These are phyloP conservation scores for Petrolisthes cinctipes DNA, from an alignment of 2,888 invertebrate genomes.

Conservation along the genomic window DNA sequence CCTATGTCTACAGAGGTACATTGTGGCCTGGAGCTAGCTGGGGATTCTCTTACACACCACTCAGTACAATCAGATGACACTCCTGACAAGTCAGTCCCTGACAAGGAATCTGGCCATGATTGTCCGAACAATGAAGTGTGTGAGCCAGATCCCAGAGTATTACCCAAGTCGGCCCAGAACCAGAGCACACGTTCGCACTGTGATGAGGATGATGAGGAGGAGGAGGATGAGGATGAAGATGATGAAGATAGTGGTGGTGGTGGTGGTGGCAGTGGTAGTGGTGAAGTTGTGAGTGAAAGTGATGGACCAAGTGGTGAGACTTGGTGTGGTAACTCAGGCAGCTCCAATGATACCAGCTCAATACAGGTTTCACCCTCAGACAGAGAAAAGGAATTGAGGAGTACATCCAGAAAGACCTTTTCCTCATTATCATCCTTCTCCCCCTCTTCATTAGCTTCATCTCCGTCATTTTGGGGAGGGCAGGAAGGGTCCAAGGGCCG, in stretches of 20 bases:
- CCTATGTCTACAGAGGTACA: neutral
- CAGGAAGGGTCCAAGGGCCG: constrained; percentile 23
- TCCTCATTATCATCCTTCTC: neutral
- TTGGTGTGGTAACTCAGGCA: neutral
- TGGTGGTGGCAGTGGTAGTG: neutral
- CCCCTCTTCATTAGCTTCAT: constrained; percentile 30
- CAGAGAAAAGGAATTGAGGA: constrained; percentile 16
- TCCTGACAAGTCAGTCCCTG: neutral
- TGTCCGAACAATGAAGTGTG: neutral
- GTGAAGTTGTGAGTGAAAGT: neutral
- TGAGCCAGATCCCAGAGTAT: neutral
- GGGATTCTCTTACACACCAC: neutral
- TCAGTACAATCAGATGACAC: neutral
- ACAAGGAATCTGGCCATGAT: neutral
- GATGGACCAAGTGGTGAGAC: neutral
- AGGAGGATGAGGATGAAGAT: neutral
- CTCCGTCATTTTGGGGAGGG: constrained; percentile 30
- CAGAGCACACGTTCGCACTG: neutral
- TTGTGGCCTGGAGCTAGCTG: neutral
- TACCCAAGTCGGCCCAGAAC: neutral
- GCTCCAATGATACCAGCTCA: neutral
- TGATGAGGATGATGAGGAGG: neutral
- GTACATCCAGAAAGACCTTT: constrained; percentile 29
- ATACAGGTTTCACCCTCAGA: constrained; percentile 2
- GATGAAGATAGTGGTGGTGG: neutral